Evolutionary conservation across 2,888 invertebrate genomes (phyloP), one percentile per base, ranked within the genome.

Genomic region (Nephrotoma guestfalica): DNA sequence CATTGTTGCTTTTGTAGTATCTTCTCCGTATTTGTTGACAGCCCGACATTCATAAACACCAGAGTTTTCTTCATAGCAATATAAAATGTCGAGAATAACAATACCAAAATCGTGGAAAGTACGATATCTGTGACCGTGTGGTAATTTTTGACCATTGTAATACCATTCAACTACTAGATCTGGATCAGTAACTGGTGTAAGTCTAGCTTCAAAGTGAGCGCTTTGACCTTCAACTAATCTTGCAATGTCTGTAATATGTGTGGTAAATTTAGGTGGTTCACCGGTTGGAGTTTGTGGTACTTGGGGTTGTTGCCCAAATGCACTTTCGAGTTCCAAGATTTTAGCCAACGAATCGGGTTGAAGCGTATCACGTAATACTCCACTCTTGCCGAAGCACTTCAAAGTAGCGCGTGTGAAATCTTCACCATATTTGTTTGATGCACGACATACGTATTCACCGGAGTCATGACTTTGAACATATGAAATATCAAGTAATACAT

Each of bases 51-150:
- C 98, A 90, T 98, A 98, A 87, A 95, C 95, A 86, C 98, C 98
- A 84, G 97, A 97, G 91, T 98, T 98, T 92, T 98, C 98, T 92
- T 98, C 98, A 90, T 98, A 98, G 90, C 98, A 98, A 90, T 98
- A 98, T 51, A 98, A 92, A 89, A 99, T 98, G 90, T 98, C 98
- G 90, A 99, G 93, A 89, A 98, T 98, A 86, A 98, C 98, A 90
- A 98, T 97, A 87, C 98, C 98, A 91, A 99, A 99, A 90, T 99
- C 98, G 90, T 98, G 97, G 95, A 98, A 98, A 87, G 98, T 98
- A 89, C 98, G 95, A 92, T 98, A 99, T 88, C 99, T 95, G 91
- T 99, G 98, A 86, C 99, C 99, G 92, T 96, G 96, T 1, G 97
- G 97, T 89, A 98, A 92, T 90, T 97, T 97, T 91, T 96, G 95